Evolutionary conservation across 2,797 vertebrate species (phyloP), one percentile per base, ranked within the genome.

Genomic region (Podarcis lilfordi): DNA sequence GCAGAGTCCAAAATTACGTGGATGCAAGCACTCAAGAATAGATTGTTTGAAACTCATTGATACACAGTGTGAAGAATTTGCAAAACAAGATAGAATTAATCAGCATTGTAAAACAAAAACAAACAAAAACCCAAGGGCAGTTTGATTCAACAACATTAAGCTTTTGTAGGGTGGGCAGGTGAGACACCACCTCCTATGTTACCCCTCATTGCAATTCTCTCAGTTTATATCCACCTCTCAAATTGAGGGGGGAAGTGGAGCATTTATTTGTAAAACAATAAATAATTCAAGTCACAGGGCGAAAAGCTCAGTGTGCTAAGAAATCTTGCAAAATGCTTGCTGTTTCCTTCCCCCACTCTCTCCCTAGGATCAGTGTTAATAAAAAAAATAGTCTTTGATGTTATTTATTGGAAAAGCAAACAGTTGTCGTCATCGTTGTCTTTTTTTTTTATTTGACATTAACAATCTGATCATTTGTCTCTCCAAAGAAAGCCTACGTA

Each of bases 401-500:
- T 92, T 94, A 92, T 91, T 96, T 93, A 96, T 93, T 69, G 93
- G 86, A 96, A 95, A 96, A 91, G 93, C 89, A 96, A 96, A 96
- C 94, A 94, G 35, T 32, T 32, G 21, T 32, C 72, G 87, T 86
- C 91, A 19, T 32, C 72, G 21, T 32, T 32, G 87, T 86, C 91
- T 91, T 90, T 90, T 97, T 96, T 97, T 98, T 96, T 96, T 96
- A 98, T 96, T 95, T 98, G 98, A 98, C 98, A 98, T 98, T 98
- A 98, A 98, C 97, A 98, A 97, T 97, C 97, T 97, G 97, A 98
- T 98, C 97, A 98, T 98, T 98, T 97, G 94, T 95, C 95, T 97
- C 96, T 96, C 97, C 95, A 95, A 97, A 97, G 97, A 97, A 97
- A 98, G 95, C 94, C 94, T 92, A 94, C 96, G 97, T 96, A 97